A percentile compares a stretch with the other conserved stretches of the same genome.
phyloP scores from a whole-genome alignment of 2,797 vertebrate genomes.

The Linurgus olivaceus region DNA sequence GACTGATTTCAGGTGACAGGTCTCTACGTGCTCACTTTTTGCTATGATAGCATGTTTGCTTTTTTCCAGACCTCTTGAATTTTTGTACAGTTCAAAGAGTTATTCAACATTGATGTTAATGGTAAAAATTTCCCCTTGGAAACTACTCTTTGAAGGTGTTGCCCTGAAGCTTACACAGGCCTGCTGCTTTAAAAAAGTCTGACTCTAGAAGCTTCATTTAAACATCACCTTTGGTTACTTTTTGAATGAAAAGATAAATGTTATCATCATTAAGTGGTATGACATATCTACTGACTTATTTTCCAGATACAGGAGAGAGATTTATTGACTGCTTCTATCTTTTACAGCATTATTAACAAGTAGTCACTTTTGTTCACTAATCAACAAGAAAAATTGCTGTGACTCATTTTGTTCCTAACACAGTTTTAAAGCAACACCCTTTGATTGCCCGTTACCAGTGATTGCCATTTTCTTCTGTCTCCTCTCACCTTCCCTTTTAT shows the following conservation, averaged over 20 bases:
- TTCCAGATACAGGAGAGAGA: background rate
- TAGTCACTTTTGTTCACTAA: background rate
- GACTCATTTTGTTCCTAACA: background rate
- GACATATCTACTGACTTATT: background rate
- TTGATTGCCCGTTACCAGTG: background rate
- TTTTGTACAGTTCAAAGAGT: background rate
- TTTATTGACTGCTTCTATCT: background rate
- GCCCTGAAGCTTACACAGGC: background rate
- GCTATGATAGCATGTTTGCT: background rate
- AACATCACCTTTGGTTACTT: background rate
- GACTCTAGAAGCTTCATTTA: background rate
- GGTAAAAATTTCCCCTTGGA: background rate
- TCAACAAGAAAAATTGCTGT: background rate
- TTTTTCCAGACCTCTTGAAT: background rate
- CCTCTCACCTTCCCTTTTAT: background rate
- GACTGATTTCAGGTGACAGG: background rate
- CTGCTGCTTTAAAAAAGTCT: background rate
- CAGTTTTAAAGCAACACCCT: background rate
- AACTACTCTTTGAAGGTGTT: background rate
- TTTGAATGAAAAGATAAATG: background rate
- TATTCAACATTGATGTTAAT: background rate
- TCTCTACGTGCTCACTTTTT: background rate
- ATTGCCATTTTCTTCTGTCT: background rate
- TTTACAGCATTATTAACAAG: background rate
- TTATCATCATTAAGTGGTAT: background rate